phyloP scores from a whole-genome alignment of 2,113 vertebrate genomes.

The Mustela lutreola region DNA sequence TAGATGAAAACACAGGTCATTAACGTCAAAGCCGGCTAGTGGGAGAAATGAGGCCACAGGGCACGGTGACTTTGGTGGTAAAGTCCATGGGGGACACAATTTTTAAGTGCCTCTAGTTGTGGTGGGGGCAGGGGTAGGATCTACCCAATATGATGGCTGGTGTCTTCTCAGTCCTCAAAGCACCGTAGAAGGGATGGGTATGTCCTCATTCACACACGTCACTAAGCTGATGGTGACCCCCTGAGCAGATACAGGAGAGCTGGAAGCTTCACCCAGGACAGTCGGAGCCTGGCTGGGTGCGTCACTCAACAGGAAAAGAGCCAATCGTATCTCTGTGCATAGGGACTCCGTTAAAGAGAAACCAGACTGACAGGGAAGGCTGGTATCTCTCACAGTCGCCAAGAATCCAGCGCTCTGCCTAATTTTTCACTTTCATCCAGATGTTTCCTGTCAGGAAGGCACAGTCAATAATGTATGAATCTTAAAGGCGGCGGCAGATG shows the following conservation, averaged over 20 bases:
- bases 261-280: background rate
- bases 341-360: background rate
- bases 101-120: too few species aligned
- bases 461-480: conserved; percentile 64
- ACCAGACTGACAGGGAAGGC: background rate
- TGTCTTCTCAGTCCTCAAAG: background rate
- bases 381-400: background rate
- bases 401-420: conserved; percentile 31
- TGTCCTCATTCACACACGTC: background rate
- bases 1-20: background rate
- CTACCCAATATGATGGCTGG: background rate
- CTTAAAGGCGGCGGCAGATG: conserved; percentile 71
- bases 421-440: conserved; percentile 73
- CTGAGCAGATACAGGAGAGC: background rate
- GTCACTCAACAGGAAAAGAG: background rate
- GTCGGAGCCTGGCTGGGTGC: background rate
- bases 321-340: background rate
- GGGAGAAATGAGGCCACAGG: background rate
- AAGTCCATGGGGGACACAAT: background rate
- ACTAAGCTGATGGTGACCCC: background rate
- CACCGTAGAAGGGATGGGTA: background rate
- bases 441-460: conserved; percentile 79
- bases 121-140: too few species aligned
- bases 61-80: background rate
- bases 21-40: background rate